A percentile compares a stretch with the other conserved stretches of the same genome.
Evolutionary conservation across 2,888 invertebrate genomes (phyloP).

Genomic region (Tetragonula carbonaria): DNA sequence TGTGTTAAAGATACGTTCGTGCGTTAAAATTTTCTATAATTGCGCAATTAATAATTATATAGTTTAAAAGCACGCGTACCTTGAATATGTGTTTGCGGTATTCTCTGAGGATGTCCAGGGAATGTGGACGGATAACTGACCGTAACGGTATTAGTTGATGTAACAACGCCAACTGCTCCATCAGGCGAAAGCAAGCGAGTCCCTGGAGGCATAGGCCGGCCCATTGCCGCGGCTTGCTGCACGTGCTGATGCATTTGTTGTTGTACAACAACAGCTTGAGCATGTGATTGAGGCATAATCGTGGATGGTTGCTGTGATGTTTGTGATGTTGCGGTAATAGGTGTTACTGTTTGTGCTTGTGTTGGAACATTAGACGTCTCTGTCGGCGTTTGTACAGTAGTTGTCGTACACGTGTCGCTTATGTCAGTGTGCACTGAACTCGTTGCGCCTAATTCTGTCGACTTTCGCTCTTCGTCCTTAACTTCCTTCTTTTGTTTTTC

Average conservation of each 20-base stretch:
- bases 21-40: no score
- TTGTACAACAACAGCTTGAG: slow-evolving; percentile 81
- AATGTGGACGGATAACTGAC: slow-evolving; percentile 82
- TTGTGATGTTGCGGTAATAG: slow-evolving; percentile 71
- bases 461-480: slow-evolving; percentile 77
- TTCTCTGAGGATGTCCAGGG: slow-evolving; percentile 80
- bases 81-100: slow-evolving; percentile 81
- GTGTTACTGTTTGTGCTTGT: slow-evolving; percentile 72
- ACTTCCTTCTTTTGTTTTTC: slow-evolving; percentile 85
- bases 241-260: slow-evolving; percentile 87
- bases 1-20: not conserved
- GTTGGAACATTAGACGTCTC: slow-evolving; percentile 73
- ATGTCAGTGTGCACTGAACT: slow-evolving; percentile 70
- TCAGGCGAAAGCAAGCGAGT: slow-evolving; percentile 86
- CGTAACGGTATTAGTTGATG: slow-evolving; percentile 86
- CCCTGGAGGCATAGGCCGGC: slow-evolving; percentile 86
- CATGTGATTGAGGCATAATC: slow-evolving; percentile 82
- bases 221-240: slow-evolving; percentile 88
- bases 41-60: not conserved
- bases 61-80: slow-evolving; percentile 66
- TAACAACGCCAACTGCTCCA: slow-evolving; percentile 88
- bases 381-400: slow-evolving; percentile 68
- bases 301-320: slow-evolving; percentile 74
- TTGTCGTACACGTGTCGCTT: slow-evolving; percentile 67
- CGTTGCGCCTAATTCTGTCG: slow-evolving; percentile 69